Base-by-base conservation (phyloP, 2,888 invertebrate genomes). In the Drosophila neonasuta region DNA sequence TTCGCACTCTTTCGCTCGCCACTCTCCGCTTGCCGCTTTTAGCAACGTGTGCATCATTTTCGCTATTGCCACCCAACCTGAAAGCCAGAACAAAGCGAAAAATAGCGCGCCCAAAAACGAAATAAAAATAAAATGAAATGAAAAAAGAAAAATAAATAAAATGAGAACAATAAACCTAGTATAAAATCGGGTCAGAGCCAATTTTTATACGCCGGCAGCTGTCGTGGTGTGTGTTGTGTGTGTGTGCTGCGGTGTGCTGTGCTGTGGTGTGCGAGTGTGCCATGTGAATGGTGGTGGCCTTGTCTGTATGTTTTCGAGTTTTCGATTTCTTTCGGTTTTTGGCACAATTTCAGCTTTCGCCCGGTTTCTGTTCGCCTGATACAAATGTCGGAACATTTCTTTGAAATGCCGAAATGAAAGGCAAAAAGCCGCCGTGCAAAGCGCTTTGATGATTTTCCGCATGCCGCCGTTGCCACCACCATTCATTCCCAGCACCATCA, bases 311-410 rank as follows among this genome's bases (percentile, higher is more conserved):
- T 72, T 77, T 74, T 75, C 57, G 79, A 63, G 83, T 82, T 85
- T 80, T 80, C 86, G 74, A 77, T 81, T 79, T 79, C 79, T 64
- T 79, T 79, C 61, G 59, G 68, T 80, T 81, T 81, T 81, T 81
- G 81, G 81, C 81, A 81, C 73, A 83, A 71, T 59, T 76, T 73
- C 74, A 75, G 71, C 84, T 78, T 71, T 68, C 71, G 74, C 75
- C 55, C 55, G 50, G 20, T 72, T 84, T 46, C 80, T 88, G 87
- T 62, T 71, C 84, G 84, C 87, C 87, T 86, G 84, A 58, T 87
- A 67, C 59, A 55, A 79, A 80, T 80, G 86, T 88, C 87, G 87
- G 87, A 86, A 88, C 87, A 80, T 88, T 84, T 86, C 82, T 87
- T 87, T 87, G 87, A 87, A 79, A 79, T 86, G 82, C 78, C 82